These are phyloP conservation scores for Platyscapa corneri DNA, from an alignment of 1,140 invertebrate species.

Conservation along the genomic window DNA sequence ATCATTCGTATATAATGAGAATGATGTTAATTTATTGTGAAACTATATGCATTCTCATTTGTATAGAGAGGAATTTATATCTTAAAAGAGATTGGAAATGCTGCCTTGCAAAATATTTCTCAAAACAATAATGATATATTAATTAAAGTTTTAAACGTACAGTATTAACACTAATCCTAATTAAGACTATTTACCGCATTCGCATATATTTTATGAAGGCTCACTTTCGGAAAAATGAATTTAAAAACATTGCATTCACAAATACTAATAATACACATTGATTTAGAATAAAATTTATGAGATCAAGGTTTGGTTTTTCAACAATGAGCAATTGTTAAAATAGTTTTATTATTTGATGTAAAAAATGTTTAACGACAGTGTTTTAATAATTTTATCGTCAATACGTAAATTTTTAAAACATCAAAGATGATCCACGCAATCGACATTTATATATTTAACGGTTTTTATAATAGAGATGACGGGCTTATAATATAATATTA, in stretches of 20 bases:
- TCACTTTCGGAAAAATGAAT: neutral
- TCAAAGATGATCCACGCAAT: neutral
- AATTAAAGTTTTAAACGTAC: slow-evolving; percentile 8
- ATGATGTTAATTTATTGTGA: slow-evolving; percentile 22
- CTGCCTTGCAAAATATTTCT: neutral
- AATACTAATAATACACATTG: slow-evolving; percentile 13
- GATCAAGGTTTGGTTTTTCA: neutral
- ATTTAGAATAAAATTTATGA: slow-evolving; percentile 13
- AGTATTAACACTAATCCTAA: neutral
- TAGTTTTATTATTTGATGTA: no score
- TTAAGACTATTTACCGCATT: slow-evolving; percentile 1
- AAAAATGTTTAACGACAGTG: neutral
- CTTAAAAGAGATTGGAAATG: slow-evolving; percentile 15
- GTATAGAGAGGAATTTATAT: neutral
- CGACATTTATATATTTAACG: neutral
- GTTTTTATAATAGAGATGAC: neutral
- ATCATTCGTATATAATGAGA: neutral
- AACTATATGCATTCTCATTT: slow-evolving; percentile 24
- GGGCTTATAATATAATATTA: neutral
- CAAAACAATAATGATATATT: neutral
- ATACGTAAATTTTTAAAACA: neutral
- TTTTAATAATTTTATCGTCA: no score
- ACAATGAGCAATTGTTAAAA: neutral
- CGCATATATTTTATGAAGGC: neutral
- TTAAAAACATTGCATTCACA: neutral